Evolutionary conservation across 1,140 invertebrate genomes (phyloP), one percentile per base, ranked within the genome.

Genomic region (Pseudoatta argentina): DNA sequence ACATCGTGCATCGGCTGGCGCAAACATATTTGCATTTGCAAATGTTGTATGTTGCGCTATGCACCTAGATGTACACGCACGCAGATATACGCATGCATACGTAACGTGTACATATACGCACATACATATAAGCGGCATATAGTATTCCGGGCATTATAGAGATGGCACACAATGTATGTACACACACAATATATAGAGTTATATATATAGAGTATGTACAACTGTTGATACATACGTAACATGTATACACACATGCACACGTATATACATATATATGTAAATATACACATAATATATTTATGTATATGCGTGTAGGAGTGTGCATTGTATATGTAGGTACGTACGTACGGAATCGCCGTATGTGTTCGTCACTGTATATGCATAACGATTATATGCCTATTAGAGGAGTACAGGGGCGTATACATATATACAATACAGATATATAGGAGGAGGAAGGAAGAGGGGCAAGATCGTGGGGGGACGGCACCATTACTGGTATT

Each of bases 341-440:
- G 24, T 7, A 34, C 0, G 6, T 67, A 82, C 16, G 61, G 27
- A 34, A 10, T 24, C 21, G 59, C 59, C 63, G 27, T 59, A 27
- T 21, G 64, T 63, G 81, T 16, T 8, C 44, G 30, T 48, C 44
- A 51, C 76, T 64, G 75, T 94, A 94, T 94, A 93, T 94, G 94
- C 93, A 94, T 94, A 94, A 94, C 93, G 94, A 95, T 94, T 94
- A 95, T 94, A 94, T 94, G 93, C 94, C 94, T 94, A 95, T 95
- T 94, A 94, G 93, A 93, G 93, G 87, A 94, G 93, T 91, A 93
- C 91, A 92, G 69, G 53, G 71, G 78, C 21, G 34, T 89, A 87
- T 85, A 90, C 86, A 86, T 91, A 91, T 87, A 89, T 86, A 85
- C 73, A 87, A 89, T 88, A 87, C 63, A 72, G 30, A 63, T 51